Conservation (phyloP, 2,888 invertebrate genomes). For the Spodoptera exigua region DNA sequence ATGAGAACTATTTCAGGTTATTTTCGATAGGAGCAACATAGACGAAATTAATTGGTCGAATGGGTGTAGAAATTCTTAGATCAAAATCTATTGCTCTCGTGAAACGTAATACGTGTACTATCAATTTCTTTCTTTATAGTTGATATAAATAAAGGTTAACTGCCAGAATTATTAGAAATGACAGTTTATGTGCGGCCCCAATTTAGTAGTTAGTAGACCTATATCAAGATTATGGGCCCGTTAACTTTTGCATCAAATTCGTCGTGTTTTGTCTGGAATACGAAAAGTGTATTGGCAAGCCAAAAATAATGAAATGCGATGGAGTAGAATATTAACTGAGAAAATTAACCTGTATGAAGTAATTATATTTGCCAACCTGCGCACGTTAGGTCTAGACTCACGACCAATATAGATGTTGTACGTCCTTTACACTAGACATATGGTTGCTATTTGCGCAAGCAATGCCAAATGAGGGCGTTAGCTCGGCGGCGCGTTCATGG, state of each 20-base stretch:
- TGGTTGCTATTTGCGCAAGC: conserved; percentile 61
- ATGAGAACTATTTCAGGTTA: conserved; percentile 29
- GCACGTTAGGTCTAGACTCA: conserved; percentile 37
- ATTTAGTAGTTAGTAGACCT: conserved; percentile 35
- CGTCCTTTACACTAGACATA: conserved; percentile 59
- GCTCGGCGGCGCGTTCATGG: conserved; percentile 54
- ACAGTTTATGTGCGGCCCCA: conserved; percentile 49
- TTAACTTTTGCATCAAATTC: conserved; percentile 40
- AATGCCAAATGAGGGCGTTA: conserved; percentile 67
- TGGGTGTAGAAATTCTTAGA: conserved; percentile 26
- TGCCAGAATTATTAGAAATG: conserved; percentile 39
- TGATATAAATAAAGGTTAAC: conserved; percentile 46
- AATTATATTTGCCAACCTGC: conserved; percentile 45
- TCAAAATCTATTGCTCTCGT: conserved; percentile 34
- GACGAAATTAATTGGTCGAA: conserved; percentile 42
- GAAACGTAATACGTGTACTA: conserved; percentile 36
- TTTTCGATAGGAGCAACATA: conserved; percentile 33
- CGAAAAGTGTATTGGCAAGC: not conserved
- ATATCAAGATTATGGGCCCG: conserved; percentile 37
- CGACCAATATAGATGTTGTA: conserved; percentile 47
- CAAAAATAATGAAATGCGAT: conserved; percentile 19
- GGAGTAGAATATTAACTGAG: not conserved
- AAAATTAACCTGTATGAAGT: conserved; percentile 8
- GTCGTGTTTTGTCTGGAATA: conserved; percentile 14
- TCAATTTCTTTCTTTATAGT: conserved; percentile 39